These are phyloP conservation scores for Emys orbicularis DNA, from an alignment of 2,797 vertebrate species.

Conservation along the genomic window DNA sequence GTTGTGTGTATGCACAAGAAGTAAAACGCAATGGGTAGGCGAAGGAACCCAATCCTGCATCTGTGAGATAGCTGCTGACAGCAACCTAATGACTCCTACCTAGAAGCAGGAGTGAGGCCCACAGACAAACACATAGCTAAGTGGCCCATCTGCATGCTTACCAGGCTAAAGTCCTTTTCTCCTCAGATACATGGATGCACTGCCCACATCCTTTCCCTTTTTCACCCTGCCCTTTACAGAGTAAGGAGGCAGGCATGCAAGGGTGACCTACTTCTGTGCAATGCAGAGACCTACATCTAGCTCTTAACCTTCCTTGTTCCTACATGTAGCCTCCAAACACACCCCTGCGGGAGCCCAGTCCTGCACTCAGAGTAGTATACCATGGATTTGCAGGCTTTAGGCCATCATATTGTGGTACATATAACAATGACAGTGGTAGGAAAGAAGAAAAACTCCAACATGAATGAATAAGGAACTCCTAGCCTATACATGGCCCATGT, in stretches of 20 bases:
- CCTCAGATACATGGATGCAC: not conserved
- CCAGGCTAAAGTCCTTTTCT: not conserved
- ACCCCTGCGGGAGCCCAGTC: slow-evolving; percentile 51
- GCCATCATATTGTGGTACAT: slow-evolving; percentile 62
- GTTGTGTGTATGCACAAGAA: not conserved
- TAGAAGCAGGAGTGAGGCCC: not conserved
- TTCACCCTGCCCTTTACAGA: not conserved
- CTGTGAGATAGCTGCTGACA: rapidly evolving
- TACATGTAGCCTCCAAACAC: slow-evolving; percentile 51
- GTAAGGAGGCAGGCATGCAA: slow-evolving; percentile 16
- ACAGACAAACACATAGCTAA: not conserved
- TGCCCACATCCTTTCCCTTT: not conserved
- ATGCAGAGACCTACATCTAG: slow-evolving; percentile 39
- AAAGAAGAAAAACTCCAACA: not conserved
- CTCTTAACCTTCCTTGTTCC: slow-evolving; percentile 3
- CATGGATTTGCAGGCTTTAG: slow-evolving; percentile 61
- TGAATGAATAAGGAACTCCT: slow-evolving; percentile 41
- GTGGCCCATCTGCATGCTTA: not conserved
- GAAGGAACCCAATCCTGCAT: rapidly evolving
- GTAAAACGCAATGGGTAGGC: rapidly evolving
- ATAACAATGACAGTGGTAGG: slow-evolving; percentile 52
- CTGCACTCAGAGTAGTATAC: slow-evolving; percentile 38
- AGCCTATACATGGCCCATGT: slow-evolving; percentile 3
- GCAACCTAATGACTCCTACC: not conserved
- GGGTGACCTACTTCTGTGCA: not conserved